phyloP scores from a whole-genome alignment of 2,888 invertebrate genomes.

The Tromatobia lineatoria region DNA sequence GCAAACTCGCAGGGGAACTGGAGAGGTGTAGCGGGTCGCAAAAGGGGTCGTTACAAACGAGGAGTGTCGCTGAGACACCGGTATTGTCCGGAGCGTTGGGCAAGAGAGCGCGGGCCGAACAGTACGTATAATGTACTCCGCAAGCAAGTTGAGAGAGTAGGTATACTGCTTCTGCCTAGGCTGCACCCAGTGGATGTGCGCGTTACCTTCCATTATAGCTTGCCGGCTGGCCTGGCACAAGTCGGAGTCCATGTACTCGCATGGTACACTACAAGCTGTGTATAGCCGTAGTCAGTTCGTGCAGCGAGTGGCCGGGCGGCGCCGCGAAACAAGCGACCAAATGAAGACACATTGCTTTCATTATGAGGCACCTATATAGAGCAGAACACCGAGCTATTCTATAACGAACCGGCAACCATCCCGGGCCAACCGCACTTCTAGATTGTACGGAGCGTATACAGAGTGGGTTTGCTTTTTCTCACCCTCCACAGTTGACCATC shows the following conservation, averaged over 20 bases:
- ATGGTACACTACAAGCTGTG: constrained; percentile 43
- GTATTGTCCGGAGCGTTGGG: constrained; percentile 73
- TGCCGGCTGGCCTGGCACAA: constrained; percentile 45
- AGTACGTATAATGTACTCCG: constrained; percentile 72
- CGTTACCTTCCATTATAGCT: constrained; percentile 77
- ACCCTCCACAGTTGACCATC: constrained; percentile 46
- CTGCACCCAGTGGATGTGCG: constrained; percentile 72
- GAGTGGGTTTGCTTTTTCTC: constrained; percentile 55
- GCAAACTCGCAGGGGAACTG: constrained; percentile 40
- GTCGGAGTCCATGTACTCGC: constrained; percentile 41
- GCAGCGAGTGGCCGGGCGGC: constrained; percentile 70
- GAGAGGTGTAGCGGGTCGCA: constrained; percentile 17
- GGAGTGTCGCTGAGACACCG: constrained; percentile 75
- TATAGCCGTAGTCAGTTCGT: constrained; percentile 47
- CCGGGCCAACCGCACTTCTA: constrained; percentile 13
- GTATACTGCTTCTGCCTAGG: constrained; percentile 67
- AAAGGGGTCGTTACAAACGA: constrained; percentile 74
- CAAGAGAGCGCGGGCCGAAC: constrained; percentile 61
- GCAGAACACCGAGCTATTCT: constrained; percentile 35
- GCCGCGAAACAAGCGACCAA: constrained; percentile 81
- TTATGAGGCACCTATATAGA: constrained; percentile 76
- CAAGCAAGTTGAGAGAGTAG: constrained; percentile 51
- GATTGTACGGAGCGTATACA: constrained; percentile 30
- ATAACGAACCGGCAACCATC: constrained; percentile 45
- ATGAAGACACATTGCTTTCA: constrained; percentile 84